These are phyloP conservation scores for Rhopilema esculentum DNA, from an alignment of 30 jellyfish, hydroid and myxozoan genomes.

Conservation along the genomic window DNA sequence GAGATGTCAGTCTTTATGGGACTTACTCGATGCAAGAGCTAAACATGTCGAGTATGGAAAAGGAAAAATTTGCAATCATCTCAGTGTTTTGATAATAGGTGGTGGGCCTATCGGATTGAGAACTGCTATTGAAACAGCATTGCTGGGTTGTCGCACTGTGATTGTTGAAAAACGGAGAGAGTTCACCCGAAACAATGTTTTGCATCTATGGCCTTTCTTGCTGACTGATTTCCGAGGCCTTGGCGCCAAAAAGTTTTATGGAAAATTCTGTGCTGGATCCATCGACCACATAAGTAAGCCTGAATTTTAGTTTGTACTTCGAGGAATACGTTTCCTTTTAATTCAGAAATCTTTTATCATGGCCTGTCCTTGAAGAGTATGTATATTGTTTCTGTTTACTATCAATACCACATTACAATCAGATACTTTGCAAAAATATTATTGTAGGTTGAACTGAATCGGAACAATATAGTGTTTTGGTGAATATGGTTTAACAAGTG, in stretches of 20 bases:
- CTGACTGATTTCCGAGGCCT: slow-evolving; percentile 86
- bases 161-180: slow-evolving; percentile 84
- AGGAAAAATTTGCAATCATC: slow-evolving; percentile 74
- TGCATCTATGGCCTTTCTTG: slow-evolving; percentile 96
- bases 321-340: neutral
- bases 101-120: slow-evolving; percentile 97
- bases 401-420: too few relatives aligned
- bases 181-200: slow-evolving; percentile 85
- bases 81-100: slow-evolving; percentile 80
- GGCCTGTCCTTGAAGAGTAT: neutral
- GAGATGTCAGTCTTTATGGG: slow-evolving; percentile 97
- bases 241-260: slow-evolving; percentile 96
- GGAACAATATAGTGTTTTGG: too few relatives aligned
- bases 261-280: slow-evolving; percentile 96
- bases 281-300: slow-evolving; percentile 93
- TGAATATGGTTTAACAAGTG: too few relatives aligned
- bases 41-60: slow-evolving; percentile 84
- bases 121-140: slow-evolving; percentile 89
- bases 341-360: neutral
- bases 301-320: neutral
- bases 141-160: slow-evolving; percentile 90
- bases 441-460: too few relatives aligned
- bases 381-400: neutral
- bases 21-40: slow-evolving; percentile 75
- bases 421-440: too few relatives aligned